Conservation (phyloP, 2,113 vertebrate species). For the Nothocercus nigrocapillus region DNA sequence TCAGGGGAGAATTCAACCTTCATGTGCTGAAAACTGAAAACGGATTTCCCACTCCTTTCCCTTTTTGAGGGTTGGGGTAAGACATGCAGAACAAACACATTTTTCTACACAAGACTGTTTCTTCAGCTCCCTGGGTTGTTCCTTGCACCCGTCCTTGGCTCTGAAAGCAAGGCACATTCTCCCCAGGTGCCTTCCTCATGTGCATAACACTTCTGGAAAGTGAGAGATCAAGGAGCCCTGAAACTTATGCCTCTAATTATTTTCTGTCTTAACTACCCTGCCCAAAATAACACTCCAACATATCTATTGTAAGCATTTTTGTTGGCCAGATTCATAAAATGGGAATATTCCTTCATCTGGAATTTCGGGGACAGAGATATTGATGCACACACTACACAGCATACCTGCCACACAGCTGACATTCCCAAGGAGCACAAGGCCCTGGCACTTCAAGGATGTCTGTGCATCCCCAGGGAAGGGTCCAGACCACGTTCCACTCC, state of each 20-base stretch:
- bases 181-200: rapidly evolving
- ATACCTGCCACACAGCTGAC: not conserved
- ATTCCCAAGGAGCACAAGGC: rapidly evolving
- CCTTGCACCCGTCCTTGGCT: not conserved
- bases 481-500: not conserved
- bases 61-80: not conserved
- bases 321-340: not conserved
- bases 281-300: not conserved
- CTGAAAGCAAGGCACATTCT: not conserved
- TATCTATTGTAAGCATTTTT: not conserved
- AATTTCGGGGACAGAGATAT: not conserved
- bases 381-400: rapidly evolving
- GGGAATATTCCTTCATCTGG: not conserved
- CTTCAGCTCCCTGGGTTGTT: not conserved
- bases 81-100: not conserved
- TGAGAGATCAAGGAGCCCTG: not conserved
- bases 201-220: not conserved
- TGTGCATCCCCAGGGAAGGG: not conserved
- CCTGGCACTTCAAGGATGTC: not conserved
- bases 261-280: not conserved
- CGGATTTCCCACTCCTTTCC: not conserved
- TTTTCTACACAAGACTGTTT: not conserved
- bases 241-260: not conserved
- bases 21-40: not conserved
- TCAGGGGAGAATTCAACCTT: not conserved